A percentile compares a stretch with the other conserved stretches of the same genome.
Conservation (phyloP, 2,113 vertebrate genomes). For the Anser brachyrhynchus region DNA sequence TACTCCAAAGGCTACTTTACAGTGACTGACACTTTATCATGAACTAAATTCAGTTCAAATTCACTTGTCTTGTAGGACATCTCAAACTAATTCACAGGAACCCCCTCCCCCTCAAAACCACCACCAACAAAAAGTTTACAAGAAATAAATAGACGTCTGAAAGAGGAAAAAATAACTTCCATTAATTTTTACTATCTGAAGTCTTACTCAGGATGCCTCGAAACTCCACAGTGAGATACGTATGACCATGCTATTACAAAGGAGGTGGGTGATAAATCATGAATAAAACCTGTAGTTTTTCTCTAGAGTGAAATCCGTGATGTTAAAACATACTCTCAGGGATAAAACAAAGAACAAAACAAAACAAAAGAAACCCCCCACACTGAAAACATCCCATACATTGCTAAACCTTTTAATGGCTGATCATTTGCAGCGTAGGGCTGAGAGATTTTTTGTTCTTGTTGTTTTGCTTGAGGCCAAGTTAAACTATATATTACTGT, state of each 20-base stretch:
- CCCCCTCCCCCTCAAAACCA: rapidly evolving
- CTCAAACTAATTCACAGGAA: neutral
- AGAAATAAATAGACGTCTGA: neutral
- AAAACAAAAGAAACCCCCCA: neutral
- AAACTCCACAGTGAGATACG: neutral
- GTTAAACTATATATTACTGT: neutral
- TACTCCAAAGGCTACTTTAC: neutral
- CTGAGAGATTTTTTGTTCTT: neutral
- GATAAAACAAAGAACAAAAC: neutral
- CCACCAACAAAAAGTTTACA: neutral
- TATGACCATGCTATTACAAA: neutral
- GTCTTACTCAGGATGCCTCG: neutral
- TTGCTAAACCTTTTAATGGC: neutral
- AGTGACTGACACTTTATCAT: neutral
- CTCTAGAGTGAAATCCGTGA: neutral
- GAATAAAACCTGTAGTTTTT: neutral
- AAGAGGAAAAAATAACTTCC: neutral
- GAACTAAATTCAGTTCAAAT: neutral
- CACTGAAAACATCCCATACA: neutral
- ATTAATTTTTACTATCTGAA: neutral
- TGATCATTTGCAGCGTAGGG: neutral
- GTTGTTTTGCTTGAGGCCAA: neutral
- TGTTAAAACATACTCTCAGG: neutral
- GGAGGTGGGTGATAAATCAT: neutral
- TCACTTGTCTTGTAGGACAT: neutral